Percentiles rank a stretch among this genome's conserved stretches.
Conservation (phyloP, 2,888 invertebrate species). For the Ochlodes sylvanus region DNA sequence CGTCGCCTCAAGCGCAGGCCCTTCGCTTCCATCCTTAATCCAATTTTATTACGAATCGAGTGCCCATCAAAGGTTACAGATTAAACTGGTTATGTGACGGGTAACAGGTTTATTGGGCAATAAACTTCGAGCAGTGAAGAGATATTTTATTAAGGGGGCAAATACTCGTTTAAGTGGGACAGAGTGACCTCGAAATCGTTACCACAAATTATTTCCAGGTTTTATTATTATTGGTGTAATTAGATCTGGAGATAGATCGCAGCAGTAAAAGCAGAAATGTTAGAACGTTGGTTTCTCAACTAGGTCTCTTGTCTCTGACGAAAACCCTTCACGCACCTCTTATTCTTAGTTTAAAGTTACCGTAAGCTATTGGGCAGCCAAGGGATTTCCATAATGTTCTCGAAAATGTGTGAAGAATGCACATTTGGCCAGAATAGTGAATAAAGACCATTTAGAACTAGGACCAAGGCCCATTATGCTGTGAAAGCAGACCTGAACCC, state of each 20-base stretch:
- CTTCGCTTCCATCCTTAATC: slow-evolving; percentile 40
- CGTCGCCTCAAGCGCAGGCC: slow-evolving; percentile 9
- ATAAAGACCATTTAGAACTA: no score
- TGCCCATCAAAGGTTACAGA: slow-evolving; percentile 54
- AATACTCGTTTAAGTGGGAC: slow-evolving; percentile 56
- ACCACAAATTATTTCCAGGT: slow-evolving; percentile 20
- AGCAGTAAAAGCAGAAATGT: no score
- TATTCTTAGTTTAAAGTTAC: no score
- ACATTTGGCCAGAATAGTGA: no score
- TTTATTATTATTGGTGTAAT: background rate
- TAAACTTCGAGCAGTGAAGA: slow-evolving; percentile 58
- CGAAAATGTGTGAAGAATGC: no score
- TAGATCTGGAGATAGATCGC: no score
- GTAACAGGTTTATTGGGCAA: slow-evolving; percentile 70
- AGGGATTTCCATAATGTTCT: background rate
- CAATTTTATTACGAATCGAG: slow-evolving; percentile 49
- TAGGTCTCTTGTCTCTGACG: no score
- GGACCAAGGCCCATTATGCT: no score
- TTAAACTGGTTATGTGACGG: slow-evolving; percentile 75
- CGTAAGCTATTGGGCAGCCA: background rate
- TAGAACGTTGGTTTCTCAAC: no score
- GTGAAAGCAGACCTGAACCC: no score
- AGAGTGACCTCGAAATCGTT: slow-evolving; percentile 45
- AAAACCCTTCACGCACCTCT: no score
- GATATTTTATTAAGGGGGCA: slow-evolving; percentile 70